Percentiles rank a stretch among this genome's conserved stretches.
Evolutionary conservation across 2,113 vertebrate genomes (phyloP).

Genomic region (Nannobrachium achirus): DNA sequence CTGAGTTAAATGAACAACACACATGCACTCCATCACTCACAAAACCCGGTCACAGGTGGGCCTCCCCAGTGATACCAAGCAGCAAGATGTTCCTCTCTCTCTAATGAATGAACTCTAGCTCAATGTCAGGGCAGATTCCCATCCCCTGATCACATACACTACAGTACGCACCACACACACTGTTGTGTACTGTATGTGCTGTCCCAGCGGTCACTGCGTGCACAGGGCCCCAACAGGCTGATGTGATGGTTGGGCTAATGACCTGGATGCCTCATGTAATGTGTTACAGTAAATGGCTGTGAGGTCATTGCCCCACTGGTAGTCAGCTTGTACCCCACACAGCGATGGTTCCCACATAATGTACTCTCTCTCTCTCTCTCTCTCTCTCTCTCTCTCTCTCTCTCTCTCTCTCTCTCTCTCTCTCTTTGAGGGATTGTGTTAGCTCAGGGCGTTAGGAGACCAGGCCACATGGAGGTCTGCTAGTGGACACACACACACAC

Average conservation of each 20-base stretch:
- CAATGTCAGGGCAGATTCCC: constrained; percentile 4
- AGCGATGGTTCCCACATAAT: constrained; percentile 53
- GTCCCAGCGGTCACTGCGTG: constrained; percentile 9
- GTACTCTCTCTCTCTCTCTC: not conserved
- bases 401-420: constrained; percentile 49
- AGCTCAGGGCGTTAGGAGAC: constrained; percentile 69
- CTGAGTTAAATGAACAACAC: no score
- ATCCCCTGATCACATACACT: constrained; percentile 4
- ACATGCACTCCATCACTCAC: not conserved
- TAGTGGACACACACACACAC: constrained; percentile 58
- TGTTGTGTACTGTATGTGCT: constrained; percentile 10
- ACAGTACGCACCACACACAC: not conserved
- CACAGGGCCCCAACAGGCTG: not conserved
- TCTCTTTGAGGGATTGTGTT: constrained; percentile 54
- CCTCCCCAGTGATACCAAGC: constrained; percentile 36
- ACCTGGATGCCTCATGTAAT: constrained; percentile 51
- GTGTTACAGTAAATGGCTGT: constrained; percentile 72
- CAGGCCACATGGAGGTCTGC: constrained; percentile 57
- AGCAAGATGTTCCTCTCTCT: constrained; percentile 28
- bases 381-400: constrained; percentile 7
- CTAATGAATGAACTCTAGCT: constrained; percentile 32
- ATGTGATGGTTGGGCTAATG: constrained; percentile 50
- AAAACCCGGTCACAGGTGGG: constrained; percentile 36
- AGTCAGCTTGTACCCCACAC: constrained; percentile 67
- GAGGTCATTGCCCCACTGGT: constrained; percentile 61